Percentiles rank a stretch among this genome's conserved stretches.
These are phyloP conservation scores for Reinhardtius hippoglossoides DNA, from an alignment of 2,113 vertebrate genomes.

Conservation along the genomic window DNA sequence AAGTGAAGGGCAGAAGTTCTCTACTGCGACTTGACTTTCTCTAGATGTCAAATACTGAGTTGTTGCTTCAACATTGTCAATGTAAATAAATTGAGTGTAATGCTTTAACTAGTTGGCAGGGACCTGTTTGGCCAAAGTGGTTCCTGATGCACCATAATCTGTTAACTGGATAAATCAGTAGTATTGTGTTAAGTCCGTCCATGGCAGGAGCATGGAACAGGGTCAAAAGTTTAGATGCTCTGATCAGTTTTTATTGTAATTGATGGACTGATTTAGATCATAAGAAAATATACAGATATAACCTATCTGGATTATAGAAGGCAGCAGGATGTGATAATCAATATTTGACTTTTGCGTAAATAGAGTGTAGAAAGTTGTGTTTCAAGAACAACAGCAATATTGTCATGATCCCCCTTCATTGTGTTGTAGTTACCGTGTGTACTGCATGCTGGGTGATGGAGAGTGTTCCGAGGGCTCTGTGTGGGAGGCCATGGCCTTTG, in stretches of 20 bases:
- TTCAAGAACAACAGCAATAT: not conserved
- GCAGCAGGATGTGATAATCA: too few relatives aligned
- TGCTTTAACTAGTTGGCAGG: not conserved
- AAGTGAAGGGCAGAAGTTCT: not conserved
- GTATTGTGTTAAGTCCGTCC: slow-evolving; percentile 6
- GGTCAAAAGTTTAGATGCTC: not conserved
- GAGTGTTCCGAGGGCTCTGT: slow-evolving; percentile 88
- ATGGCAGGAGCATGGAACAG: not conserved
- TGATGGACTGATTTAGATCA: not conserved
- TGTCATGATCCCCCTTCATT: not conserved
- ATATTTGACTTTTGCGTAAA: too few relatives aligned
- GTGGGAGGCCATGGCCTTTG: slow-evolving; percentile 93
- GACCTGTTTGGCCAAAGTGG: not conserved
- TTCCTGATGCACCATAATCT: not conserved
- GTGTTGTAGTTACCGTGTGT: slow-evolving; percentile 87
- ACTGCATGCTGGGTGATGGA: slow-evolving; percentile 87
- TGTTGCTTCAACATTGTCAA: not conserved
- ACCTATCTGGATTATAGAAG: too few relatives aligned
- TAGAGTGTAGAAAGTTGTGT: not conserved
- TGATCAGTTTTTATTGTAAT: not conserved
- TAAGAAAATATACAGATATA: too few relatives aligned
- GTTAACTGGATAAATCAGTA: slow-evolving; percentile 10
- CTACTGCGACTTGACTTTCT: not conserved
- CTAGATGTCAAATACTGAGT: not conserved
- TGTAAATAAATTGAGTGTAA: not conserved